phyloP scores from a whole-genome alignment of 2,888 invertebrate species.

The Colletes collaris region DNA sequence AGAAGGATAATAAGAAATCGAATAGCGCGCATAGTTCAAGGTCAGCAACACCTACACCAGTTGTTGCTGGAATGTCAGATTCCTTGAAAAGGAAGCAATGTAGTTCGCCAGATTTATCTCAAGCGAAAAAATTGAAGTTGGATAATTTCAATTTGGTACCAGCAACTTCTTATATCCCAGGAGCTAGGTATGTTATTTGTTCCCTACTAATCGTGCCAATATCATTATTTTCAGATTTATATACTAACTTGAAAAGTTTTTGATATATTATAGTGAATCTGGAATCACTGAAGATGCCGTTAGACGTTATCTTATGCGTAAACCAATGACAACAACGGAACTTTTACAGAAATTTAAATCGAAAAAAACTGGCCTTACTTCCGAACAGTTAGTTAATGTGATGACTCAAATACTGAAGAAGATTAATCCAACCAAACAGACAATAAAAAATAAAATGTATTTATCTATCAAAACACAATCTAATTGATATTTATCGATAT shows the following conservation, averaged over 20 bases:
- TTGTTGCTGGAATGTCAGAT: constrained; percentile 80
- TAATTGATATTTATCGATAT: constrained; percentile 54
- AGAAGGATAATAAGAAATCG: constrained; percentile 83
- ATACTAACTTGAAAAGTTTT: background rate
- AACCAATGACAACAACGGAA: constrained; percentile 99
- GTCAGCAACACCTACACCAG: constrained; percentile 82
- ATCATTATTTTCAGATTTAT: background rate
- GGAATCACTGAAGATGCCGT: constrained; percentile 98
- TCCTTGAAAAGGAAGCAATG: constrained; percentile 77
- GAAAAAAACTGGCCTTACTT: constrained; percentile 95
- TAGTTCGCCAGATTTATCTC: constrained; percentile 83
- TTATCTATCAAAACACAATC: constrained; percentile 90
- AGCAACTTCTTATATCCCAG: constrained; percentile 83
- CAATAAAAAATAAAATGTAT: constrained; percentile 97
- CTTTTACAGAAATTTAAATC: constrained; percentile 97
- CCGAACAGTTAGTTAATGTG: constrained; percentile 95
- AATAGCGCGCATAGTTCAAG: constrained; percentile 85
- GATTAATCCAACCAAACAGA: constrained; percentile 96
- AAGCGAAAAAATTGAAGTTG: constrained; percentile 85
- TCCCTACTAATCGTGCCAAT: background rate
- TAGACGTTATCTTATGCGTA: constrained; percentile 95
- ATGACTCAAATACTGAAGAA: constrained; percentile 97
- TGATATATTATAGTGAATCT: constrained; percentile 87
- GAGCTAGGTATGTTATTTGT: constrained; percentile 81
- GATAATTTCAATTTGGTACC: constrained; percentile 82